These are phyloP conservation scores for Rhodophaea formosa DNA, from an alignment of 2,888 invertebrate species.

Conservation along the genomic window DNA sequence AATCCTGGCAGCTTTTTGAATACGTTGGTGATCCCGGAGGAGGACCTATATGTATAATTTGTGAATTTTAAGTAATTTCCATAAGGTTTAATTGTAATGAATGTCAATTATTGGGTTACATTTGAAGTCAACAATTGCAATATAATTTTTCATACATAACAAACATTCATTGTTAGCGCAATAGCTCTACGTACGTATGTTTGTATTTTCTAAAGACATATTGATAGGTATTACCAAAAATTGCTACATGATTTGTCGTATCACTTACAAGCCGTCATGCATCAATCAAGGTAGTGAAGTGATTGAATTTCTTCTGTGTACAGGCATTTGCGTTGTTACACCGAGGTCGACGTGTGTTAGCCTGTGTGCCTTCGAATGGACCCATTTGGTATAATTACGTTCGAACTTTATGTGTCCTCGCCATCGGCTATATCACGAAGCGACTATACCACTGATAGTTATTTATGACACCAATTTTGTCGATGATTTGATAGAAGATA, in stretches of 20 bases:
- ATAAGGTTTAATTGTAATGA: no score
- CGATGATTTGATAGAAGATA: slow-evolving; percentile 9
- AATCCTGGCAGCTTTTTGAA: no score
- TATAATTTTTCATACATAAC: no score
- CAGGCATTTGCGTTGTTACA: slow-evolving; percentile 40
- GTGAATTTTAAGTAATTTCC: no score
- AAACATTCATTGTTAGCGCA: no score
- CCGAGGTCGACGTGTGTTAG: slow-evolving; percentile 67
- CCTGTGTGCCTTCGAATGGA: slow-evolving; percentile 65
- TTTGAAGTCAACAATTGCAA: no score
- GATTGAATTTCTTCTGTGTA: slow-evolving; percentile 67
- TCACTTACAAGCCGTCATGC: slow-evolving; percentile 29
- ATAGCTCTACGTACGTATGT: no score
- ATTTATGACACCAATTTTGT: slow-evolving; percentile 20
- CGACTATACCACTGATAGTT: slow-evolving; percentile 31
- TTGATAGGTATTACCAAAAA: slow-evolving; percentile 6
- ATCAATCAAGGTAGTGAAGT: slow-evolving; percentile 48
- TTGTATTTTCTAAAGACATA: background rate
- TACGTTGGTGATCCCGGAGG: no score
- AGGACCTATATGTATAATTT: no score
- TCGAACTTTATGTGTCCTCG: slow-evolving; percentile 72
- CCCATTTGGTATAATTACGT: slow-evolving; percentile 78
- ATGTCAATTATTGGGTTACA: no score
- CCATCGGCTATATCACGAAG: slow-evolving; percentile 55
- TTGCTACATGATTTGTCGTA: background rate